Percentiles rank a stretch among this genome's conserved stretches.
These are phyloP conservation scores for Drosophila sucinea DNA, from an alignment of 1,140 invertebrate genomes.

Conservation along the genomic window DNA sequence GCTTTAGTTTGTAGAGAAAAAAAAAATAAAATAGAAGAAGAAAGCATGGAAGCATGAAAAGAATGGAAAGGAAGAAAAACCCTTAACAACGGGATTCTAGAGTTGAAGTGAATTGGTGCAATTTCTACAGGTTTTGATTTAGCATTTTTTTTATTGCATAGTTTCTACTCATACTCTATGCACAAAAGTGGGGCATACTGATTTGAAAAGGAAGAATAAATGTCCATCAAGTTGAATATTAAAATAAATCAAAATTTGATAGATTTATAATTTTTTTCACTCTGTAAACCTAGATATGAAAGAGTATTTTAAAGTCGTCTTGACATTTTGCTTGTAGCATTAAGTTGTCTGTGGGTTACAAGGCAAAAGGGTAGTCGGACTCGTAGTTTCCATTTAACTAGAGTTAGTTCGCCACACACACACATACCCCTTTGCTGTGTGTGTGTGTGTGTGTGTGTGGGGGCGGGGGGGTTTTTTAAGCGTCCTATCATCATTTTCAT, in stretches of 20 bases:
- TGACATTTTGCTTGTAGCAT: too few species aligned
- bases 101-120: not conserved
- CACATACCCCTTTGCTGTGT: too few species aligned
- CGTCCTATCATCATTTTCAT: slow-evolving; percentile 49
- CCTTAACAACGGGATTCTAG: not conserved
- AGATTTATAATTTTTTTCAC: too few species aligned
- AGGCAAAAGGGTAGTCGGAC: not conserved
- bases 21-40: not conserved
- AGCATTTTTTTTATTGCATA: slow-evolving; percentile 5
- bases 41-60: too few species aligned
- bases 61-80: not conserved
- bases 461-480: slow-evolving; percentile 25
- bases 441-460: slow-evolving; percentile 12
- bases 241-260: too few species aligned
- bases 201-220: not conserved
- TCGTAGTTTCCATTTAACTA: not conserved
- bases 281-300: too few species aligned
- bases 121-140: not conserved
- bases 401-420: too few species aligned
- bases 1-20: slow-evolving; percentile 25
- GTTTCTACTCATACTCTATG: slow-evolving; percentile 17
- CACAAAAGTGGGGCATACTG: not conserved
- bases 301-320: too few species aligned
- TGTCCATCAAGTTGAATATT: too few species aligned
- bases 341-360: too few species aligned